Evolutionary conservation across 2,113 vertebrate species (phyloP).

Genomic region (Dendropsophus ebraccatus): DNA sequence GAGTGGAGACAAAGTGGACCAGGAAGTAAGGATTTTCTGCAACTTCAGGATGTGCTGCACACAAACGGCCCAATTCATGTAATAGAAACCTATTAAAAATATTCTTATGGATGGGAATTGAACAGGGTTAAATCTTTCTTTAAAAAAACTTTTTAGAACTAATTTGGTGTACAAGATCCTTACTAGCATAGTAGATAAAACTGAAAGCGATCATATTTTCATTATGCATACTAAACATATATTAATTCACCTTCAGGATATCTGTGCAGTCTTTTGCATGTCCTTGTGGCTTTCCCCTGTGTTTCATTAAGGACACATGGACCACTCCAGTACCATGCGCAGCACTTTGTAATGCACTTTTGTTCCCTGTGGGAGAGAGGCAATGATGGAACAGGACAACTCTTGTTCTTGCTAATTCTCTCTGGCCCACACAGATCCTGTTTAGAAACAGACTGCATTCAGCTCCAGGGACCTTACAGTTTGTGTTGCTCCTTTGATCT

Average conservation of each 20-base stretch:
- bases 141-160: background rate
- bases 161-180: background rate
- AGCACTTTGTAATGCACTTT: constrained; percentile 36
- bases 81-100: too few species aligned
- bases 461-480: constrained; percentile 48
- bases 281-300: constrained; percentile 13
- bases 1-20: too few species aligned
- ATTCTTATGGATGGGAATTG: too few species aligned
- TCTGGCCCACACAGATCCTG: constrained; percentile 52
- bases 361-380: constrained; percentile 32
- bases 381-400: constrained; percentile 40
- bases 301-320: constrained; percentile 14
- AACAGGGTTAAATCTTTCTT: too few species aligned
- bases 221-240: background rate
- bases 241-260: background rate
- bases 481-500: constrained; percentile 53
- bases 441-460: constrained; percentile 37
- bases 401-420: constrained; percentile 54
- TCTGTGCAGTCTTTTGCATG: background rate
- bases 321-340: background rate
- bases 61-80: too few species aligned
- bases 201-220: background rate
- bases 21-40: too few species aligned
- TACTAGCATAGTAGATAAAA: background rate
- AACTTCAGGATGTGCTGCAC: too few species aligned